Percentiles rank a stretch among this genome's conserved stretches.
Conservation (phyloP, 2,797 vertebrate species). For the Mus caroli region DNA sequence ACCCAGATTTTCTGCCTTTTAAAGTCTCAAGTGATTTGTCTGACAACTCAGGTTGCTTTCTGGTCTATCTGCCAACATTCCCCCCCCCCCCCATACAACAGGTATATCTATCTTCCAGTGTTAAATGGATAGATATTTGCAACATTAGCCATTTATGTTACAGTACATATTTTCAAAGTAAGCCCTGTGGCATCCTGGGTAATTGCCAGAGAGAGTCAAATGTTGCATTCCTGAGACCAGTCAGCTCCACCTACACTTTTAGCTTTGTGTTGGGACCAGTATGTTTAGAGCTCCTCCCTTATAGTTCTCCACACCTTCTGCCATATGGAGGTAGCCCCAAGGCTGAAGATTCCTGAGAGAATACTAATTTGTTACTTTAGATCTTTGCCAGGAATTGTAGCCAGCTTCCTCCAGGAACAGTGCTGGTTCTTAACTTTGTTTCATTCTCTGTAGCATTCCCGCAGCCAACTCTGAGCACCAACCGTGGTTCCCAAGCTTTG, state of each 20-base stretch:
- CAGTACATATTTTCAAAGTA: slow-evolving; percentile 57
- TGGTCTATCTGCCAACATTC: neutral
- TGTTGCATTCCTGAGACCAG: slow-evolving; percentile 61
- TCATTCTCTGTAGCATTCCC: neutral
- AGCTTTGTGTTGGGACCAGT: slow-evolving; percentile 53
- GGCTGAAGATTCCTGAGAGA: slow-evolving; percentile 69
- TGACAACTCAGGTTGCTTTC: neutral
- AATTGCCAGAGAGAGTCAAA: slow-evolving; percentile 37
- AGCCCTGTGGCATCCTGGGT: slow-evolving; percentile 24
- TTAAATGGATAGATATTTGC: neutral
- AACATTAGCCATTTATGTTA: slow-evolving; percentile 50
- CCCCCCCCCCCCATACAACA: neutral
- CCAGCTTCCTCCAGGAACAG: slow-evolving; percentile 55
- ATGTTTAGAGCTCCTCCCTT: neutral
- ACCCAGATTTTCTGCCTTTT: slow-evolving; percentile 29
- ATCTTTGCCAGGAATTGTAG: slow-evolving; percentile 66
- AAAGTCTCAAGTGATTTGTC: neutral
- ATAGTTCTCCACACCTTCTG: slow-evolving; percentile 29
- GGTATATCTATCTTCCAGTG: slow-evolving; percentile 11
- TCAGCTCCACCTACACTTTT: slow-evolving; percentile 59
- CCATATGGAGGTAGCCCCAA: slow-evolving; percentile 44
- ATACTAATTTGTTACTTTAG: slow-evolving; percentile 67
- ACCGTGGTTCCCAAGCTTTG: slow-evolving; percentile 26
- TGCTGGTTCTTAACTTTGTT: slow-evolving; percentile 53
- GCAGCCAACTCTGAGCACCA: slow-evolving; percentile 25